These are phyloP conservation scores for Timema podura DNA, from an alignment of 2,888 invertebrate genomes.

Conservation along the genomic window DNA sequence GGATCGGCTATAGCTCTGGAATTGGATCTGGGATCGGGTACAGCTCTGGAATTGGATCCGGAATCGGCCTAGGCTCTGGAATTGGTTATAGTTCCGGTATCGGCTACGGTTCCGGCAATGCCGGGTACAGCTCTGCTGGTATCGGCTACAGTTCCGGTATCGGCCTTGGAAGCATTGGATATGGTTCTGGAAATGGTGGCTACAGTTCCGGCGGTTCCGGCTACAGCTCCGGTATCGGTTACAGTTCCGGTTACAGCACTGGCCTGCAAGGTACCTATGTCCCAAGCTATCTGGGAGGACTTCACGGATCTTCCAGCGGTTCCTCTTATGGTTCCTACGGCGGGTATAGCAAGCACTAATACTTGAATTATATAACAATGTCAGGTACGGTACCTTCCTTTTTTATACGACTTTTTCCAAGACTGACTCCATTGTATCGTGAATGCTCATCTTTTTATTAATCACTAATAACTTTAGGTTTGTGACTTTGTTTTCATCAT, in stretches of 20 bases:
- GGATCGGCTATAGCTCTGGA: slow-evolving; percentile 9
- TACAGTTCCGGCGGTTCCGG: neutral
- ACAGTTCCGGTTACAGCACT: neutral
- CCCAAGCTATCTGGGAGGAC: neutral
- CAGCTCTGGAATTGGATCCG: neutral
- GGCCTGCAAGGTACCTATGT: slow-evolving; percentile 1
- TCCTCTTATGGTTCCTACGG: too few species aligned
- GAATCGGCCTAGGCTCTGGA: neutral
- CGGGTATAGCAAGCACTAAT: too few species aligned
- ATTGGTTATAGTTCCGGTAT: neutral
- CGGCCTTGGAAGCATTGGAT: neutral
- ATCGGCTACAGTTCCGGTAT: neutral
- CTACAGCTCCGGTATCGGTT: neutral
- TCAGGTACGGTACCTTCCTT: too few species aligned
- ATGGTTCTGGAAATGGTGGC: neutral
- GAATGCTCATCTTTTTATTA: too few species aligned
- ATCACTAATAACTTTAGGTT: too few species aligned
- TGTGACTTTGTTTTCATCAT: too few species aligned
- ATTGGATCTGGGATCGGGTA: neutral
- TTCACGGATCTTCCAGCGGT: neutral
- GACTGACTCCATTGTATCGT: too few species aligned
- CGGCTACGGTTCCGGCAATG: neutral
- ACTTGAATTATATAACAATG: too few species aligned
- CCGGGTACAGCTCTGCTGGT: neutral
- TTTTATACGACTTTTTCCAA: too few species aligned